A percentile compares a stretch with the other conserved stretches of the same genome.
phyloP scores from a whole-genome alignment of 2,888 invertebrate species.

The Pedicia rivosa region DNA sequence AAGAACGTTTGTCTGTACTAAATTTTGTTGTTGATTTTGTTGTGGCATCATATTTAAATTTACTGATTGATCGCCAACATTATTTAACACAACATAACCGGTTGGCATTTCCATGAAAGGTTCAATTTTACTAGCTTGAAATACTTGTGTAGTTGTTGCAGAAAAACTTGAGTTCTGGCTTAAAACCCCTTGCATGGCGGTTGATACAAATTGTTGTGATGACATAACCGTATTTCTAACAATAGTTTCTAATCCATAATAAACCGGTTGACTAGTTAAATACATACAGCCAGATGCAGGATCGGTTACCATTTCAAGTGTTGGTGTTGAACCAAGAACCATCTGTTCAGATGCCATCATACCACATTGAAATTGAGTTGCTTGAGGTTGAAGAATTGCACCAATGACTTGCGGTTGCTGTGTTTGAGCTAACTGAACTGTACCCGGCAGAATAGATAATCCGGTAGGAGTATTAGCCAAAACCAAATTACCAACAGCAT shows the following conservation, averaged over 20 bases:
- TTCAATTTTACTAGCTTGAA: slow-evolving; percentile 72
- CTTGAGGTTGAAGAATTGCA: slow-evolving; percentile 43
- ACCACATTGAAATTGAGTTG: slow-evolving; percentile 35
- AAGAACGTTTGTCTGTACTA: slow-evolving; percentile 22
- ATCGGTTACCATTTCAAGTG: slow-evolving; percentile 46
- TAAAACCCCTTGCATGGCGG: slow-evolving; percentile 62
- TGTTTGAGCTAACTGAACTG: slow-evolving; percentile 35
- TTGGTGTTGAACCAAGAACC: slow-evolving; percentile 42
- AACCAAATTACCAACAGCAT: slow-evolving; percentile 41
- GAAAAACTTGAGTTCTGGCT: slow-evolving; percentile 71
- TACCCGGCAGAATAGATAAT: slow-evolving; percentile 39
- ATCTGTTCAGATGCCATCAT: slow-evolving; percentile 40
- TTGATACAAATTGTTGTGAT: slow-evolving; percentile 72
- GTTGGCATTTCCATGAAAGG: slow-evolving; percentile 61
- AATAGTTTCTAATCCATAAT: slow-evolving; percentile 70
- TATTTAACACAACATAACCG: slow-evolving; percentile 53
- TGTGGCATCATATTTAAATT: slow-evolving; percentile 29
- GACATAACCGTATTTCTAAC: slow-evolving; percentile 81
- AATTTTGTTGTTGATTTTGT: slow-evolving; percentile 1
- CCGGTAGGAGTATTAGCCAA: slow-evolving; percentile 37
- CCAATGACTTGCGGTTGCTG: slow-evolving; percentile 39
- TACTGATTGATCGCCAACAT: slow-evolving; percentile 27
- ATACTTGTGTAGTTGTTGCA: slow-evolving; percentile 62
- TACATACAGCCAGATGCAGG: slow-evolving; percentile 39
- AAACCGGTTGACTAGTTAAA: slow-evolving; percentile 55